Conservation (phyloP, 2,797 vertebrate species). For the Toxotes lorentzi region DNA sequence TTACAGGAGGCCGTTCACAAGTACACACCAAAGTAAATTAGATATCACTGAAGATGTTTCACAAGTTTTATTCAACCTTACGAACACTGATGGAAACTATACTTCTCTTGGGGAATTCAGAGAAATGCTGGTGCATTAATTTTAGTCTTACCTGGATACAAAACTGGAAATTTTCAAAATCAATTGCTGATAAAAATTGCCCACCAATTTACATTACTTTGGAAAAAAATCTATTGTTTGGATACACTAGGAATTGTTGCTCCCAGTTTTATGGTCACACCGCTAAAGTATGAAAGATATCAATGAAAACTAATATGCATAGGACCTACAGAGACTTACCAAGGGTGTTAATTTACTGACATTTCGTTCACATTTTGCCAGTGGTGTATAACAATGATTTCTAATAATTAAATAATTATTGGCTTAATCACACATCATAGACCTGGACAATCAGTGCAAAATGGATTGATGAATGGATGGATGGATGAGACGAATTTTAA, state of each 20-base stretch:
- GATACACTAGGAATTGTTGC: too few species aligned
- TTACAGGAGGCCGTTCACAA: background rate
- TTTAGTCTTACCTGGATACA: background rate
- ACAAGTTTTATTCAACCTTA: background rate
- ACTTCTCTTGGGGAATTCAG: background rate
- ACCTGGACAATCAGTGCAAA: background rate
- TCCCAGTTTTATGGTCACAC: background rate
- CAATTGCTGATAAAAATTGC: too few species aligned
- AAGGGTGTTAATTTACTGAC: background rate
- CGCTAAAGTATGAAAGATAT: too few species aligned
- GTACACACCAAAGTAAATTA: background rate
- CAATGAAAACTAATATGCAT: background rate
- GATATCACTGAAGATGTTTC: background rate
- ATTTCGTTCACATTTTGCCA: background rate
- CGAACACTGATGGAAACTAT: background rate
- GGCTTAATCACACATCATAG: background rate
- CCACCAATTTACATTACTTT: too few species aligned
- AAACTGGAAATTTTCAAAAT: too few species aligned
- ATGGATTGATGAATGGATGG: background rate
- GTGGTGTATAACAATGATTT: background rate
- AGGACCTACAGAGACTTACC: background rate
- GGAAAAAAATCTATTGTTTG: too few species aligned
- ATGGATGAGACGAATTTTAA: background rate
- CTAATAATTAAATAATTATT: background rate
- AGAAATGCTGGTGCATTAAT: background rate